Evolutionary conservation across 2,113 vertebrate genomes (phyloP).

Genomic region (Eleginops maclovinus): DNA sequence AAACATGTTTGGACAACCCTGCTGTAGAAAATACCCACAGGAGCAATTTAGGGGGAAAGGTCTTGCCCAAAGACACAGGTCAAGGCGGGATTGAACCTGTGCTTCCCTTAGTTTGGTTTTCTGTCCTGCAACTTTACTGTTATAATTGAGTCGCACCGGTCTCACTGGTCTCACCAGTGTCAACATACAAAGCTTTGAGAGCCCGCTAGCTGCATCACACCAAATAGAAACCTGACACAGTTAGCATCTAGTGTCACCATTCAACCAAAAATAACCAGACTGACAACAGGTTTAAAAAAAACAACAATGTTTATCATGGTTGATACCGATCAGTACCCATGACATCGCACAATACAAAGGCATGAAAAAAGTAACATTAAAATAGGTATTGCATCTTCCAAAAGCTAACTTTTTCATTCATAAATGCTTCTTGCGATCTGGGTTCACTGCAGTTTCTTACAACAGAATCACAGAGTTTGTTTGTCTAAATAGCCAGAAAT

Average conservation of each 20-base stretch:
- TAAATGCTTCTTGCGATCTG: conserved; percentile 80
- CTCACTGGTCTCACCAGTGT: background rate
- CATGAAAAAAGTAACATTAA: conserved; percentile 79
- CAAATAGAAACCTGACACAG: background rate
- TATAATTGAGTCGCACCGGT: too few relatives aligned
- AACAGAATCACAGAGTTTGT: conserved; percentile 78
- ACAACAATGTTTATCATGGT: conserved; percentile 72
- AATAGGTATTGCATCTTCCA: conserved; percentile 83
- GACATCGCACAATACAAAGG: conserved; percentile 84
- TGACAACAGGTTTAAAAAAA: conserved; percentile 46
- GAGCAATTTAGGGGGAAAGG: too few relatives aligned
- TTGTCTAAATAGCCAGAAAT: conserved; percentile 72
- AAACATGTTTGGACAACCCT: too few relatives aligned
- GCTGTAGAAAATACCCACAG: too few relatives aligned
- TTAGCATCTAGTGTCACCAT: background rate
- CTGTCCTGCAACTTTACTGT: too few relatives aligned
- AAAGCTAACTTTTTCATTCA: conserved; percentile 79
- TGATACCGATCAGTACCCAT: conserved; percentile 77
- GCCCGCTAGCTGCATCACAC: background rate
- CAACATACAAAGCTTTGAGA: background rate
- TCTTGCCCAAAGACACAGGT: too few relatives aligned
- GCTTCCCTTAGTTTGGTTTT: too few relatives aligned
- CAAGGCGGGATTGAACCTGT: too few relatives aligned
- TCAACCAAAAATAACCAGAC: background rate
- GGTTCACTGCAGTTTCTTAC: conserved; percentile 79